Evolutionary conservation across 2,797 vertebrate genomes (phyloP).

Genomic region (Paramormyrops hopkinsi): DNA sequence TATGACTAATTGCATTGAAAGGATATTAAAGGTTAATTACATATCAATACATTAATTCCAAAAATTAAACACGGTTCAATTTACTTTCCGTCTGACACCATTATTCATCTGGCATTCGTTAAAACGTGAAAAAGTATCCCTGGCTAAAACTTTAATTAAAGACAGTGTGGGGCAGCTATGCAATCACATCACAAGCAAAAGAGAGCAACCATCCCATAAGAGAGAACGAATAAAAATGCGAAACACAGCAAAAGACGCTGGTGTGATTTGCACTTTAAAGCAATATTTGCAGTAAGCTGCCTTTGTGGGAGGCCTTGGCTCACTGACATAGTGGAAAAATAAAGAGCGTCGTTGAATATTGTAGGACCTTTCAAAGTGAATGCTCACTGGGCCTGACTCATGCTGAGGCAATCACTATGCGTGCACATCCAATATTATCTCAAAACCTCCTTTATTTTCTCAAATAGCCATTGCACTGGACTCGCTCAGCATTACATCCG

Average conservation of each 20-base stretch:
- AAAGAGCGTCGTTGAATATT: slow-evolving; percentile 36
- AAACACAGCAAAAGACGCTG: slow-evolving; percentile 12
- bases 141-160: slow-evolving; percentile 40
- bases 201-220: slow-evolving; percentile 12
- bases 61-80: not conserved
- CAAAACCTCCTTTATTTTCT: slow-evolving; percentile 23
- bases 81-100: not conserved
- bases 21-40: not conserved
- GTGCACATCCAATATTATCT: slow-evolving; percentile 29
- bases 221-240: slow-evolving; percentile 6
- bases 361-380: slow-evolving; percentile 28
- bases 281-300: slow-evolving; percentile 18
- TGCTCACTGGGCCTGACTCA: slow-evolving; percentile 9
- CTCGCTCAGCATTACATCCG: not conserved
- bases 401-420: slow-evolving; percentile 22
- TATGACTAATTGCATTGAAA: not conserved
- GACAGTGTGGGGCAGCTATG: slow-evolving; percentile 35
- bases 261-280: slow-evolving; percentile 35
- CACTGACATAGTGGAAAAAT: slow-evolving; percentile 30
- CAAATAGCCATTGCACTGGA: not conserved
- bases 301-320: slow-evolving; percentile 19
- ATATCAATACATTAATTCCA: not conserved
- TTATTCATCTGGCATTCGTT: not conserved
- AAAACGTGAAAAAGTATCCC: slow-evolving; percentile 20
- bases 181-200: slow-evolving; percentile 33